Percentiles rank a stretch among this genome's conserved stretches.
phyloP scores from a whole-genome alignment of 2,113 vertebrate species.

The Brienomyrus longianalis region DNA sequence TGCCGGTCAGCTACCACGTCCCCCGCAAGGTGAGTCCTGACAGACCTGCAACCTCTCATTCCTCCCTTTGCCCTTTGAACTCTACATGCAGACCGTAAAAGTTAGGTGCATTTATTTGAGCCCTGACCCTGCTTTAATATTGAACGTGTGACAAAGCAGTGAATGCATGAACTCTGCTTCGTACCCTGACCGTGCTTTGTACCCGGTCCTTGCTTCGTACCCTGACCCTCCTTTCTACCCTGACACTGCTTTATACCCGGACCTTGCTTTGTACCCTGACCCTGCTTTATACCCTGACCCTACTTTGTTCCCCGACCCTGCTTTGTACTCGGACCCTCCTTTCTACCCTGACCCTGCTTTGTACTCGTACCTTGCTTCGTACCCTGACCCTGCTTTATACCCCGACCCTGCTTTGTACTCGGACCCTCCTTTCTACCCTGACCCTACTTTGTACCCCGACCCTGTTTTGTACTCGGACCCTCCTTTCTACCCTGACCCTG shows the following conservation, averaged over 20 bases:
- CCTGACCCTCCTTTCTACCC: background rate
- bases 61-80: background rate
- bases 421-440: too few relatives aligned
- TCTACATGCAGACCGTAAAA: background rate
- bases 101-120: background rate
- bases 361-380: background rate
- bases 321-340: background rate
- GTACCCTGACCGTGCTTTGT: background rate
- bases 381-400: too few relatives aligned
- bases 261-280: background rate
- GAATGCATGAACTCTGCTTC: background rate
- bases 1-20: conserved; percentile 81
- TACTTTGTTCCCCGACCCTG: background rate
- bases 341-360: background rate
- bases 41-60: background rate
- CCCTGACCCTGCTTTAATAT: background rate
- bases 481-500: too few relatives aligned
- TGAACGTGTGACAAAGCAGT: background rate
- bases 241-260: background rate
- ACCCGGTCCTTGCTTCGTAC: background rate
- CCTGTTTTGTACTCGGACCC: too few relatives aligned
- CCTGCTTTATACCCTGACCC: background rate
- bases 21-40: conserved; percentile 81
- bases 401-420: too few relatives aligned
- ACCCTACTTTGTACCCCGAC: too few relatives aligned